Conservation (phyloP, 2,888 invertebrate genomes). For the Plebejus anna region DNA sequence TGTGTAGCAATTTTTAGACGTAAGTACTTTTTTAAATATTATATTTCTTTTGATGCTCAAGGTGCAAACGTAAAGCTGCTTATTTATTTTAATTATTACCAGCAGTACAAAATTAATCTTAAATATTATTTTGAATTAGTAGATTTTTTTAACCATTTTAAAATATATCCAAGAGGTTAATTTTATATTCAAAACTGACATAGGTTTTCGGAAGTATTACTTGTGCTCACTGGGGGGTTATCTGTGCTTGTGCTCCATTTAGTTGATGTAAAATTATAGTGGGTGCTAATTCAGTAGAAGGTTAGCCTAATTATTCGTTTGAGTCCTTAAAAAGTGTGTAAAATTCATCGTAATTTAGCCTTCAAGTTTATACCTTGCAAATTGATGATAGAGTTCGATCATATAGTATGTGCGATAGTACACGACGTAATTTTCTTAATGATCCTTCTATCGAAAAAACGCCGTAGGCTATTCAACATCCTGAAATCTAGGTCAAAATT, state of each 20-base stretch:
- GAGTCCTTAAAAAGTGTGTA: background rate
- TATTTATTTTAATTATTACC: background rate
- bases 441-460: no score
- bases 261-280: background rate
- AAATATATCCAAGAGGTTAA: no score
- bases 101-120: background rate
- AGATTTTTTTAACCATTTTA: no score
- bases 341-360: background rate
- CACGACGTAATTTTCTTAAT: no score
- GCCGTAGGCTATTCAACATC: no score
- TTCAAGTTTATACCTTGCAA: no score
- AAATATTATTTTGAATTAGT: background rate
- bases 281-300: background rate
- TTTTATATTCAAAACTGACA: no score
- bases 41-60: constrained; percentile 1
- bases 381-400: no score
- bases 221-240: background rate
- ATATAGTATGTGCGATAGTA: no score
- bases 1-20: constrained; percentile 16
- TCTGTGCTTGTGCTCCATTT: background rate
- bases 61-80: background rate
- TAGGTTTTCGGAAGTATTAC: no score
- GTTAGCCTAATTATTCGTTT: background rate
- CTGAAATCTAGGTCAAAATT: no score
- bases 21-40: background rate